phyloP scores from a whole-genome alignment of 2,113 vertebrate species.

The Copsychus sechellarum region DNA sequence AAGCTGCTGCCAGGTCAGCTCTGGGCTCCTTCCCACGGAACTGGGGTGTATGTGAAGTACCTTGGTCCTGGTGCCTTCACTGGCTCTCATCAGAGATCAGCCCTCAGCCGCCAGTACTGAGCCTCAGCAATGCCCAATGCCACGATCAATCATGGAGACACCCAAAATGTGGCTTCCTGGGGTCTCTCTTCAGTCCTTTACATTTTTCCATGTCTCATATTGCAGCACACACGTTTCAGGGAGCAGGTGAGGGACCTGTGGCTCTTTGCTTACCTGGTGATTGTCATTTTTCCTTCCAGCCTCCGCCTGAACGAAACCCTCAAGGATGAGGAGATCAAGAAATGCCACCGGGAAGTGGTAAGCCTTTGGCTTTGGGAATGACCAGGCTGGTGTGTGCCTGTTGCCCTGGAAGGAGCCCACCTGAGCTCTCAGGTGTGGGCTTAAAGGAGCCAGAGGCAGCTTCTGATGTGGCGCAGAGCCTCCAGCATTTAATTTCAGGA shows the following conservation, averaged over 20 bases:
- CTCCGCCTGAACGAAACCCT: slow-evolving; percentile 61
- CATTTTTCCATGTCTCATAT: fast-evolving
- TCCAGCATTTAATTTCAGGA: background rate
- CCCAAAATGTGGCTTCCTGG: background rate
- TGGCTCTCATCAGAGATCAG: background rate
- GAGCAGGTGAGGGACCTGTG: background rate
- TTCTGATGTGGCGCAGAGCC: background rate
- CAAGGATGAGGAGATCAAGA: slow-evolving; percentile 75
- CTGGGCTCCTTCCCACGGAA: background rate
- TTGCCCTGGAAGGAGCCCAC: background rate
- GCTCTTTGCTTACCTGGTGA: background rate
- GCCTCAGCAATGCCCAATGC: background rate
- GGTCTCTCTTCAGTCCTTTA: background rate
- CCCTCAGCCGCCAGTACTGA: background rate
- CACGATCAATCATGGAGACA: fast-evolving
- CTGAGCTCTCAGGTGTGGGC: background rate
- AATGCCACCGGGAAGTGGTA: slow-evolving; percentile 70
- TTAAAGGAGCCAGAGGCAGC: fast-evolving
- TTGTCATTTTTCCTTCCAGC: slow-evolving; percentile 51
- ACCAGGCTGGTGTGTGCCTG: background rate
- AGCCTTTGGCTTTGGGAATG: background rate
- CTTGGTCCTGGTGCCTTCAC: background rate
- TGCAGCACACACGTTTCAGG: fast-evolving
- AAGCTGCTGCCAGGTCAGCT: background rate
- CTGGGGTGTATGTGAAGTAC: background rate